A percentile compares a stretch with the other conserved stretches of the same genome.
phyloP scores from a whole-genome alignment of 2,113 vertebrate species.

The Catharus bicknelli region DNA sequence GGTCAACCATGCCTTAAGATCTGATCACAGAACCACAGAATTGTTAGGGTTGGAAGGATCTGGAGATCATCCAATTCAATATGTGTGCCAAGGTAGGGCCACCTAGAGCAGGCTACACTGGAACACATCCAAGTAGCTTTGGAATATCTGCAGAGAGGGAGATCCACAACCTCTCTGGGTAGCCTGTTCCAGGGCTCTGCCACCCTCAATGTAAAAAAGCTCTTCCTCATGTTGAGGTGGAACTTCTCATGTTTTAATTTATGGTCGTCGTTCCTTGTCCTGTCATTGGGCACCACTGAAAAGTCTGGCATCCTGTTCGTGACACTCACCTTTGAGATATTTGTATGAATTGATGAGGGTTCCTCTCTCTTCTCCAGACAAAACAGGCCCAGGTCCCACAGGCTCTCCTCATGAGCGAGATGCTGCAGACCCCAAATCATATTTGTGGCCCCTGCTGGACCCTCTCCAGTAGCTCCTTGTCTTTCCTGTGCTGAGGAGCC shows the following conservation, averaged over 20 bases:
- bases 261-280: not conserved
- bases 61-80: not conserved
- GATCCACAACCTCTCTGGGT: rapidly evolving
- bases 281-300: not conserved
- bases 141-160: not conserved
- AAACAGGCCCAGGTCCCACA: not conserved
- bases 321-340: not conserved
- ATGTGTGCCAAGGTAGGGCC: not conserved
- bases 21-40: not conserved
- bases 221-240: not conserved
- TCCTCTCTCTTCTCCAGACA: not conserved
- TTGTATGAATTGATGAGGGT: not conserved
- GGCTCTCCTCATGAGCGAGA: not conserved
- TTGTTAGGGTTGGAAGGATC: not conserved
- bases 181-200: not conserved
- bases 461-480: not conserved
- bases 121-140: not conserved
- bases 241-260: not conserved
- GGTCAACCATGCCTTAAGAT: not conserved
- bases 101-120: not conserved
- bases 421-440: not conserved
- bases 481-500: not conserved
- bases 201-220: not conserved
- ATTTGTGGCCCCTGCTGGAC: not conserved
- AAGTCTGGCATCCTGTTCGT: not conserved